A percentile compares a stretch with the other conserved stretches of the same genome.
phyloP scores from a whole-genome alignment of 2,797 vertebrate species.

The Danionella dracula region DNA sequence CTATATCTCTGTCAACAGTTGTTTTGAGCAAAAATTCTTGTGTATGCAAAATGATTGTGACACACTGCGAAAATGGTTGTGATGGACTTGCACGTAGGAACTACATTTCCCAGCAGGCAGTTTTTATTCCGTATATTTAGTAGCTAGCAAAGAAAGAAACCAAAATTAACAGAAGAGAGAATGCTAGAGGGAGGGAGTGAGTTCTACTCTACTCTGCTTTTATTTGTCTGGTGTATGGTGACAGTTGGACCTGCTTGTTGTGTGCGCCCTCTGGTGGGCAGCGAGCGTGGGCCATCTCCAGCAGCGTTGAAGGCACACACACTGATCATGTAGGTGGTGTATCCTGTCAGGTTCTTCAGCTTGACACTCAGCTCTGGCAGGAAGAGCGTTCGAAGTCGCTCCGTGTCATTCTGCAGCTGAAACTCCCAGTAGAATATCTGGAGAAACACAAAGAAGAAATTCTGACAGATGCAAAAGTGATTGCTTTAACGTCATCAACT shows the following conservation, averaged over 20 bases:
- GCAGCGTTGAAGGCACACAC: constrained; percentile 91
- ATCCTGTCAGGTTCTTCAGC: constrained; percentile 92
- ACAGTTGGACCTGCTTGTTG: constrained; percentile 86
- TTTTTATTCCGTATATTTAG: no score
- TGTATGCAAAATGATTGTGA: no score
- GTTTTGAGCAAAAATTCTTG: no score
- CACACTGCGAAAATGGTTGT: no score
- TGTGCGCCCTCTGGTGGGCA: constrained; percentile 80
- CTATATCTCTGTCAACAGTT: no score
- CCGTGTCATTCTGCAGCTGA: constrained; percentile 80
- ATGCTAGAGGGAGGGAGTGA: not conserved
- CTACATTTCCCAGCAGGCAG: no score
- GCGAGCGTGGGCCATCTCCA: constrained; percentile 85
- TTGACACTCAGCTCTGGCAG: constrained; percentile 86
- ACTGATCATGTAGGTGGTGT: constrained; percentile 91
- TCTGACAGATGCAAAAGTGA: not conserved
- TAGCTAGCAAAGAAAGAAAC: no score
- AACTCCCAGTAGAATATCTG: constrained; percentile 97
- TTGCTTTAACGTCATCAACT: no score
- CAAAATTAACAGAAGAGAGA: no score
- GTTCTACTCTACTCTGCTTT: not conserved
- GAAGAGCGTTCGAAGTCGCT: constrained; percentile 84
- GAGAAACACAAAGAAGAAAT: not conserved
- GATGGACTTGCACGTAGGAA: no score
- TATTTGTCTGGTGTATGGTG: not conserved